Evolutionary conservation across 2,888 invertebrate species (phyloP), one percentile per base, ranked within the genome.

Genomic region (Dryomyza anilis): DNA sequence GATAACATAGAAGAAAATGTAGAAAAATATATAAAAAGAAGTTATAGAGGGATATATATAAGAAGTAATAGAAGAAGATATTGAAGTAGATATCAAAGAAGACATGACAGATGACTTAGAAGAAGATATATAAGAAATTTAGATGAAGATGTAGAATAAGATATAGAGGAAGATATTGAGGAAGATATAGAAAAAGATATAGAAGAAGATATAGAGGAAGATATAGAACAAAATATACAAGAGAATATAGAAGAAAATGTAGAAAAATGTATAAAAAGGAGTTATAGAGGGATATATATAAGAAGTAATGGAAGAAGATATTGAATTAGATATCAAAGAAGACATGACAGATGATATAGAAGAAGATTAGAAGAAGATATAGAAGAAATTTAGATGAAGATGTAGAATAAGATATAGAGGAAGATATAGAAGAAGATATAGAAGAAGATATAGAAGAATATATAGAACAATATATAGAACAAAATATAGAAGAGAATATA

Each of bases 401-500:
- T 39, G 39, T n/a, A 39, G 39, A 39, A 39, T 39, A 48, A 8
- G 12, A 45, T 5, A 46, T 16, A 14, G 46, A 8, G 21, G 19
- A 46, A 46, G 23, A 21, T 6, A 50, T 14, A 50, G 48, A 25
- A 10, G 25, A n/a, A 39, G 7, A 6, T 33, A 8, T 8, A 53
- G 12, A 19, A 50, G 30, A 56, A 36, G 50, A 57, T 25, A 30
- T 21, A 48, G 43, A 50, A 63, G 30, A 57, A 56, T 19, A 14
- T 27, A 21, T 10, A 23, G 21, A 36, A 56, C 21, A 25, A 10
- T 27, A 29, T n/a, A 19, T 29, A 29, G 52, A 29, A 53, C 25
- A 50, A 65, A 36, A 56, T 6, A 23, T 36, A 33, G 6, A 55
- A 63, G 29, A 29, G n/a, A n/a, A n/a, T n/a, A n/a, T n/a, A n/a